Evolutionary conservation across 35 echinoderm and acorn worm genomes (phyloP).

Genomic region (Eucidaris tribuloides): DNA sequence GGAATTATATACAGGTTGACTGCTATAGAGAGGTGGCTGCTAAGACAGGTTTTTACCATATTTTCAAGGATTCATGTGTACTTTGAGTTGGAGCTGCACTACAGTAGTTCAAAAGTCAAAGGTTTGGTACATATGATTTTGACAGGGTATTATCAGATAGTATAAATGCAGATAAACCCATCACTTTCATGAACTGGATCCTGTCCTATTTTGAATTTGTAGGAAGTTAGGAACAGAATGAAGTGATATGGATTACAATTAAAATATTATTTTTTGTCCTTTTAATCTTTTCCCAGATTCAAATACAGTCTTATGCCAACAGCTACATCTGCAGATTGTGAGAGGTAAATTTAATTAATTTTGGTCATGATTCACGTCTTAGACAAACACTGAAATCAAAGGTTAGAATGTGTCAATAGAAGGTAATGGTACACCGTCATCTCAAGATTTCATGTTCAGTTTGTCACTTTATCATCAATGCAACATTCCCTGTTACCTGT

Average conservation of each 20-base stretch:
- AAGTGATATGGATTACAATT: neutral
- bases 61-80: neutral
- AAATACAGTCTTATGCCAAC: slow-evolving; percentile 80
- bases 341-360: slow-evolving; percentile 58
- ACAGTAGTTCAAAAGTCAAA: neutral
- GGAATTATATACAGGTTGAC: too few species aligned
- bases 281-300: slow-evolving; percentile 34
- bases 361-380: too few species aligned
- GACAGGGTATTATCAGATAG: neutral
- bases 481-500: too few species aligned
- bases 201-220: too few species aligned
- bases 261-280: neutral
- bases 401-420: neutral
- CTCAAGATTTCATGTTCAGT: neutral
- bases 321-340: slow-evolving; percentile 63
- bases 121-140: neutral
- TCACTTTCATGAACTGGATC: too few species aligned
- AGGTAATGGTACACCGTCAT: neutral
- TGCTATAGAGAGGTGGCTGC: too few species aligned
- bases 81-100: neutral
- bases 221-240: too few species aligned
- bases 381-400: neutral
- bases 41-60: too few species aligned
- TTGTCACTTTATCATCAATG: neutral
- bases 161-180: neutral